Conservation (phyloP, 2,113 vertebrate species). For the Carassius carassius region DNA sequence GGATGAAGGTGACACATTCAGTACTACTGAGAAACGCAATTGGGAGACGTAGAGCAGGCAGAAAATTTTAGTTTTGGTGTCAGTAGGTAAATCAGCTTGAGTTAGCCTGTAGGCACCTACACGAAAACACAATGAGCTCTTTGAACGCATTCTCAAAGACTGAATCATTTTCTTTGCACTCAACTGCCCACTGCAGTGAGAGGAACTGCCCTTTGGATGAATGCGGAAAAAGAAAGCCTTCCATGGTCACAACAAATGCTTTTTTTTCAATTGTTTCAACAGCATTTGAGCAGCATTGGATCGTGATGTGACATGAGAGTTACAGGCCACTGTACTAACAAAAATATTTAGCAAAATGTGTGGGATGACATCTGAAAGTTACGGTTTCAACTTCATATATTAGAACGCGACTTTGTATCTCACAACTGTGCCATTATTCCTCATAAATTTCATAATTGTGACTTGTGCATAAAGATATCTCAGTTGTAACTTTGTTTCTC, state of each 20-base stretch:
- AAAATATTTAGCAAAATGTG: too few species aligned
- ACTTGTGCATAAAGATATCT: not conserved
- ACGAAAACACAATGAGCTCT: not conserved
- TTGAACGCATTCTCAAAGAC: not conserved
- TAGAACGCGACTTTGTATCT: not conserved
- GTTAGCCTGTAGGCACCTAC: not conserved
- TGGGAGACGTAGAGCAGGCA: not conserved
- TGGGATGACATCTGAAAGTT: too few species aligned
- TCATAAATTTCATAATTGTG: not conserved
- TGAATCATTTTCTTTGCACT: too few species aligned
- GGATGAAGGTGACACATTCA: conserved; percentile 32
- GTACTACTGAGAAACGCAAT: conserved; percentile 3
- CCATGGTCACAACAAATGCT: not conserved
- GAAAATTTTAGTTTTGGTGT: not conserved
- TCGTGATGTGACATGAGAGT: too few species aligned
- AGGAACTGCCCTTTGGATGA: not conserved
- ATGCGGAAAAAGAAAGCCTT: not conserved
- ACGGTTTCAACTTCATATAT: too few species aligned
- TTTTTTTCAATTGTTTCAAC: not conserved
- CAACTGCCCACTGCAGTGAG: not conserved
- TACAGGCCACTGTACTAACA: too few species aligned
- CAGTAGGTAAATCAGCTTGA: conserved; percentile 3
- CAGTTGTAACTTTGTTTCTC: not conserved
- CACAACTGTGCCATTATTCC: not conserved
- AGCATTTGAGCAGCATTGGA: not conserved